These are phyloP conservation scores for Spodoptera picta DNA, from an alignment of 2,888 invertebrate genomes.

Conservation along the genomic window DNA sequence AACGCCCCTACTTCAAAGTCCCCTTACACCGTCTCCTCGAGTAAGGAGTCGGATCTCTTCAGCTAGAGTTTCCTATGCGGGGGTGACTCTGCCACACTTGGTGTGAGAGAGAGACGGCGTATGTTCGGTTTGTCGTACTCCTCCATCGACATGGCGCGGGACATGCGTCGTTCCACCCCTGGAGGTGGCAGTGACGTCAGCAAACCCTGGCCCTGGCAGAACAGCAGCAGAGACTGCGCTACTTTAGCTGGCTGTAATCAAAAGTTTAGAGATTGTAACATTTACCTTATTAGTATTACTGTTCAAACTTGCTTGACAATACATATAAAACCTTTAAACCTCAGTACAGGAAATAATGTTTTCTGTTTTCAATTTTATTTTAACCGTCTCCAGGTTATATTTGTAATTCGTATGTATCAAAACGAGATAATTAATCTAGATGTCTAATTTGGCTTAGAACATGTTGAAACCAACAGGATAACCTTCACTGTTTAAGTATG, in stretches of 20 bases:
- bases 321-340: too few species aligned
- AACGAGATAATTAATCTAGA: too few species aligned
- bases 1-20: neutral
- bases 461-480: too few species aligned
- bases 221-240: slow-evolving; percentile 94
- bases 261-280: slow-evolving; percentile 4
- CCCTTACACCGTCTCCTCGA: slow-evolving; percentile 63
- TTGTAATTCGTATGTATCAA: too few species aligned
- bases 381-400: too few species aligned
- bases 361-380: too few species aligned
- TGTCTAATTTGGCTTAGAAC: too few species aligned
- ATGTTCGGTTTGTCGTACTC: slow-evolving; percentile 95
- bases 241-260: slow-evolving; percentile 93
- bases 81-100: slow-evolving; percentile 76
- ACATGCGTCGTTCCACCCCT: slow-evolving; percentile 92
- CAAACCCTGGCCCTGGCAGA: slow-evolving; percentile 96
- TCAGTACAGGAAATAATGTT: too few species aligned
- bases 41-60: slow-evolving; percentile 59
- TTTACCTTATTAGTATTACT: too few species aligned
- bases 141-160: slow-evolving; percentile 93
- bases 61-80: slow-evolving; percentile 78
- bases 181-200: slow-evolving; percentile 94
- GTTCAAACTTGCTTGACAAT: too few species aligned
- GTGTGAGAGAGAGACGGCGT: slow-evolving; percentile 91
- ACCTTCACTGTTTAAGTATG: too few species aligned